These are phyloP conservation scores for Neostethus bicornis DNA, from an alignment of 2,797 vertebrate genomes.

Conservation along the genomic window DNA sequence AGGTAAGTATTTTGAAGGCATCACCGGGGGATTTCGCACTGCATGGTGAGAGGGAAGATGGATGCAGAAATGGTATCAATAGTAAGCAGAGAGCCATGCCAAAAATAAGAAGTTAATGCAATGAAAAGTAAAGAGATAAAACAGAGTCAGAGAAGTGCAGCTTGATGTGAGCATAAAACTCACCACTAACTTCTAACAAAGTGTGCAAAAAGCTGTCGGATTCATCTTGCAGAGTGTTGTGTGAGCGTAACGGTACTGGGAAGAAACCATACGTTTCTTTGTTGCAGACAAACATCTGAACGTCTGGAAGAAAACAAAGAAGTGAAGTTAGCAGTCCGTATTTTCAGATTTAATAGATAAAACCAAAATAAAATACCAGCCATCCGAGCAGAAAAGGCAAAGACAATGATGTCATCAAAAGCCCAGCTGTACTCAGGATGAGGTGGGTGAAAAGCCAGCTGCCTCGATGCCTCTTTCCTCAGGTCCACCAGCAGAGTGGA, in stretches of 20 bases:
- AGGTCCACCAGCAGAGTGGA: constrained; percentile 93
- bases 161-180: constrained; percentile 44
- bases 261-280: constrained; percentile 86
- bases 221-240: constrained; percentile 87
- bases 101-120: constrained; percentile 28
- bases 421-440: constrained; percentile 90
- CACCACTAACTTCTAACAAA: constrained; percentile 88
- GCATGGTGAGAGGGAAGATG: constrained; percentile 68
- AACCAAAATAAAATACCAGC: constrained; percentile 75
- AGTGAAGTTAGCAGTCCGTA: neutral
- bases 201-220: constrained; percentile 88
- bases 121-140: constrained; percentile 22
- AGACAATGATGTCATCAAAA: constrained; percentile 95
- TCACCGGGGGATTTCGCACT: constrained; percentile 89
- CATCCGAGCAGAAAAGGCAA: constrained; percentile 90
- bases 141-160: constrained; percentile 7
- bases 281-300: constrained; percentile 93
- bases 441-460: constrained; percentile 88
- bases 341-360: neutral
- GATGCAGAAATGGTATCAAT: constrained; percentile 65
- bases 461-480: constrained; percentile 83
- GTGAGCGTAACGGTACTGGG: constrained; percentile 86
- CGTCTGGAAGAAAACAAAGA: constrained; percentile 71
- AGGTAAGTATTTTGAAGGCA: constrained; percentile 86
- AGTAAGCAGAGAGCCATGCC: constrained; percentile 36